These are phyloP conservation scores for Andrena bicolor DNA, from an alignment of 2,888 invertebrate species.

Conservation along the genomic window DNA sequence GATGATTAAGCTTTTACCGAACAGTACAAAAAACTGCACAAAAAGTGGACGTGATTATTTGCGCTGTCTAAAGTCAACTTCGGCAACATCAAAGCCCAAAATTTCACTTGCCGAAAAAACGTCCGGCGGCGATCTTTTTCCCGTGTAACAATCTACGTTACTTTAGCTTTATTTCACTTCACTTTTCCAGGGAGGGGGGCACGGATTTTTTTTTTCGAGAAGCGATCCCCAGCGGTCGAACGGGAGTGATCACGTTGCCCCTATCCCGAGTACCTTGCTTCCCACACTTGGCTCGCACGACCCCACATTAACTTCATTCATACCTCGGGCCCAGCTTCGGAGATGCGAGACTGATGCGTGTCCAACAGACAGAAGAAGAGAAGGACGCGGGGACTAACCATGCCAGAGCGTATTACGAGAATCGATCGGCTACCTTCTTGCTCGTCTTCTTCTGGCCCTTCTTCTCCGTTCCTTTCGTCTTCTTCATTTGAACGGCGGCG, in stretches of 20 bases:
- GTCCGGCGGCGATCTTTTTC: constrained; percentile 13
- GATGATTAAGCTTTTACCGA: not conserved
- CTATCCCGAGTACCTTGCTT: constrained; percentile 65
- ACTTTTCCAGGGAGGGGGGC: constrained; percentile 18
- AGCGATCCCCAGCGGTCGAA: constrained; percentile 26
- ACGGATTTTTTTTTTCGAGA: not conserved
- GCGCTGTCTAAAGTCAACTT: constrained; percentile 5
- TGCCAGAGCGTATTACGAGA: constrained; percentile 73
- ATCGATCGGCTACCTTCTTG: constrained; percentile 71
- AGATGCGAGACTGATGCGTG: constrained; percentile 83
- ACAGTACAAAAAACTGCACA: not conserved
- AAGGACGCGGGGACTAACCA: constrained; percentile 61
- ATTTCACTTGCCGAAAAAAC: constrained; percentile 14
- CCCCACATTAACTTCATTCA: constrained; percentile 80
- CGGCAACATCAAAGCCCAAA: constrained; percentile 13
- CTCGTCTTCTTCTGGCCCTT: constrained; percentile 43
- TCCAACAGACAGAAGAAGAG: constrained; percentile 69
- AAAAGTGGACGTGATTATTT: not conserved
- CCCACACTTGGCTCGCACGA: constrained; percentile 83
- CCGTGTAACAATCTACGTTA: not conserved
- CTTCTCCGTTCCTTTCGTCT: constrained; percentile 31
- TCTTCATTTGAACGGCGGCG: constrained; percentile 20
- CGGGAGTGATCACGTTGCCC: constrained; percentile 28
- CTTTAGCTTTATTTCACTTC: constrained; percentile 25
- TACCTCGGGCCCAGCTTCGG: constrained; percentile 64